These are phyloP conservation scores for Rhinopomastus cyanomelas DNA, from an alignment of 2,113 vertebrate genomes.

Conservation along the genomic window DNA sequence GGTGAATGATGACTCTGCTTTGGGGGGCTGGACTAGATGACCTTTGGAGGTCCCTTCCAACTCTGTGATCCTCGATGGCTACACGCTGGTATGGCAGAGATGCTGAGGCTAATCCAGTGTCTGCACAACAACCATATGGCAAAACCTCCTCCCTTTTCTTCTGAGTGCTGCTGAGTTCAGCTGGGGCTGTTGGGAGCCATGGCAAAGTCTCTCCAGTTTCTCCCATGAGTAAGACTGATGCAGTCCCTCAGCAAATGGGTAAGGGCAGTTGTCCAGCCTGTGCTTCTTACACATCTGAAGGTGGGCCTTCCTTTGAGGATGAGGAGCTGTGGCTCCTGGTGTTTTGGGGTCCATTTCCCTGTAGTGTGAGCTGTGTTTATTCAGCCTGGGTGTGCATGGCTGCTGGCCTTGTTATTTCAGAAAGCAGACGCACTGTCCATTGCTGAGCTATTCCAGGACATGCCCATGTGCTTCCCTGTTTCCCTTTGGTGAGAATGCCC, in stretches of 20 bases:
- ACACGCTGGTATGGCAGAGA: accelerated
- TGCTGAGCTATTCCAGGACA: not conserved
- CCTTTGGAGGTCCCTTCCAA: too few species aligned
- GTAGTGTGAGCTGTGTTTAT: not conserved
- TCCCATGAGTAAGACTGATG: accelerated
- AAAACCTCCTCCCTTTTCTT: not conserved
- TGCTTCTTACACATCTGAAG: accelerated
- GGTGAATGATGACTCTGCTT: too few species aligned
- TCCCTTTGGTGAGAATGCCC: accelerated
- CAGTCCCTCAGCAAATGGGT: accelerated
- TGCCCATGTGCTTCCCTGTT: not conserved
- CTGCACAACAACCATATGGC: accelerated
- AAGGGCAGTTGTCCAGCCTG: not conserved
- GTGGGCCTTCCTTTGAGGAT: not conserved
- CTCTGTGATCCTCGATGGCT: not conserved
- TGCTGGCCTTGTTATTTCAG: not conserved
- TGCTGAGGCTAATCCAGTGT: not conserved
- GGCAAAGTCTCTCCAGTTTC: not conserved
- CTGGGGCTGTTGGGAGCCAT: not conserved
- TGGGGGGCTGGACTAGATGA: too few species aligned
- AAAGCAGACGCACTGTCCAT: not conserved
- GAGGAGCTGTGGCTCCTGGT: not conserved
- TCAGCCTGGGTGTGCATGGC: accelerated
- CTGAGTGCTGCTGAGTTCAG: accelerated
- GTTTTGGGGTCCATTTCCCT: not conserved